Conservation (phyloP, 2,888 invertebrate genomes). For the Brachyopa scutellaris region DNA sequence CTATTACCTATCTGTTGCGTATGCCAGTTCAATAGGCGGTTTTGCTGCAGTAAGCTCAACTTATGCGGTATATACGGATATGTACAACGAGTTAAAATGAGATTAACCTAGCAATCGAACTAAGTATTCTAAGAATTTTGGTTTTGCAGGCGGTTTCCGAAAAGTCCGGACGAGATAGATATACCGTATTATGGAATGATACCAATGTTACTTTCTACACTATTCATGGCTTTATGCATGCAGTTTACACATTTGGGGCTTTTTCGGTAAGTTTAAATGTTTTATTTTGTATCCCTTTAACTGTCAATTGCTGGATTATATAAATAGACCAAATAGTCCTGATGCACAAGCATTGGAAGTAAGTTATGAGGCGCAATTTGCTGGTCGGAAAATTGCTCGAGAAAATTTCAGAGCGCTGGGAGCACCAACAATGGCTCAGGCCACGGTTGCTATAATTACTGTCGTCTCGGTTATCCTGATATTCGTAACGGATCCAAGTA, state of each 20-base stretch:
- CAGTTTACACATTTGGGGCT: constrained; percentile 35
- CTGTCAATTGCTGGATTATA: neutral
- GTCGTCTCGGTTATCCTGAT: neutral
- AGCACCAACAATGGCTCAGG: neutral
- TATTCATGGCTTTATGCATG: constrained; percentile 22
- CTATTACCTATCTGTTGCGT: constrained; percentile 37
- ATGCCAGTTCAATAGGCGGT: constrained; percentile 35
- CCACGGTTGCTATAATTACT: neutral
- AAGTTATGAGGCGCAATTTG: neutral
- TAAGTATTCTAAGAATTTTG: too few relatives aligned
- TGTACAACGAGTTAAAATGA: constrained; percentile 28
- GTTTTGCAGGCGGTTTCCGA: constrained; percentile 30
- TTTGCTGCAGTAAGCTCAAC: neutral
- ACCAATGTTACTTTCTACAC: constrained; percentile 5
- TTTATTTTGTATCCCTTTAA: neutral
- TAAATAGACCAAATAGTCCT: neutral
- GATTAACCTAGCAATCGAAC: too few relatives aligned
- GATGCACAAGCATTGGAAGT: constrained; percentile 4
- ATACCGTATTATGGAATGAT: constrained; percentile 20
- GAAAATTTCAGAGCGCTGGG: neutral
- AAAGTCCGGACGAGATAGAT: constrained; percentile 3
- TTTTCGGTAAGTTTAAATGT: constrained; percentile 19
- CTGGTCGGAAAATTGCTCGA: too few relatives aligned
- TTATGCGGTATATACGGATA: neutral
- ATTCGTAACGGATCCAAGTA: too few relatives aligned